phyloP scores from a whole-genome alignment of 23 tunicate species.

The Aplidium turbinatum region DNA sequence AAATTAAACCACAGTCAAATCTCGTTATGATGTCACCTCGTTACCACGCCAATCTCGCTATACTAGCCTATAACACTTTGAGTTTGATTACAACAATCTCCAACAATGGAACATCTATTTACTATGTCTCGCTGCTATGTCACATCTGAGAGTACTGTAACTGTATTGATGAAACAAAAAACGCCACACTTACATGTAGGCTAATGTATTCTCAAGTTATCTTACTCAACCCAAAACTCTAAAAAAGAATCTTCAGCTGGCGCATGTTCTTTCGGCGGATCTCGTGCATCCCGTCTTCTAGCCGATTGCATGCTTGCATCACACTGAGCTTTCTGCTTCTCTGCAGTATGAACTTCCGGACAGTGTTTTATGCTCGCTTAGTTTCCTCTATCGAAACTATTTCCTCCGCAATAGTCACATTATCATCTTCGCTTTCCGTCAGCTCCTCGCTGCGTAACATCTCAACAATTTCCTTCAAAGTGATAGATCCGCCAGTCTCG shows the following conservation, averaged over 20 bases:
- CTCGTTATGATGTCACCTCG: slow-evolving; percentile 3
- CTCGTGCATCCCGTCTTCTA: too few relatives aligned
- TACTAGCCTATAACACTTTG: too few relatives aligned
- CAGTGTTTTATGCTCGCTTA: slow-evolving; percentile 26
- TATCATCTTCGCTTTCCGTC: slow-evolving; percentile 52
- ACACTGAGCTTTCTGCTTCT: slow-evolving; percentile 28
- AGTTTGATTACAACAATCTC: background rate
- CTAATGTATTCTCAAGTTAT: background rate
- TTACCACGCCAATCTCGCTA: background rate
- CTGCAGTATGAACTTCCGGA: slow-evolving; percentile 47
- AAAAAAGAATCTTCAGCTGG: slow-evolving; percentile 2
- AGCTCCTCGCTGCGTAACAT: slow-evolving; percentile 46
- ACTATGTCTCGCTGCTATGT: background rate
- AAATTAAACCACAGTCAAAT: too few relatives aligned
- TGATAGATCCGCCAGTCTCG: slow-evolving; percentile 47
- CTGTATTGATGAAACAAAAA: slow-evolving; percentile 3
- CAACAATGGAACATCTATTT: slow-evolving; percentile 1
- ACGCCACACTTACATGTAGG: background rate
- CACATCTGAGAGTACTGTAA: slow-evolving; percentile 2
- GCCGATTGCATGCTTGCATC: slow-evolving; percentile 47
- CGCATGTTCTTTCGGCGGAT: too few relatives aligned
- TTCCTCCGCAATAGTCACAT: slow-evolving; percentile 29
- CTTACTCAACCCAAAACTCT: background rate
- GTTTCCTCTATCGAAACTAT: slow-evolving; percentile 32
- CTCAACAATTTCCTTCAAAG: slow-evolving; percentile 33